phyloP scores from a whole-genome alignment of 2,888 invertebrate genomes.

The Amaurobius ferox region DNA sequence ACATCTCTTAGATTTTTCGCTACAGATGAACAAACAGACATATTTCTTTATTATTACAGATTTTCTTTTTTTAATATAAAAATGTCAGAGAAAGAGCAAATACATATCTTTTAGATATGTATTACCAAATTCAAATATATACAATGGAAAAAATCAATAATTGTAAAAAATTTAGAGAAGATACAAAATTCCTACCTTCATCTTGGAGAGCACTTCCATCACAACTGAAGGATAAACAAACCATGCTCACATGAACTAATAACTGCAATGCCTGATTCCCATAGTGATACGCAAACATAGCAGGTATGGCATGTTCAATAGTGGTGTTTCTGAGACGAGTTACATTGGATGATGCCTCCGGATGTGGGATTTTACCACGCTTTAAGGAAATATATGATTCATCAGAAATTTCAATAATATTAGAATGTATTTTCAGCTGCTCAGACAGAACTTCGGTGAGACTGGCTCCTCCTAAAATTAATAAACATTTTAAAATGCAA shows the following conservation, averaged over 20 bases:
- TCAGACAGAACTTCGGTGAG: conserved; percentile 25
- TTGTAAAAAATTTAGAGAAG: neutral
- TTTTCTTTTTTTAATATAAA: too few species aligned
- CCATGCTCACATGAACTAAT: conserved; percentile 65
- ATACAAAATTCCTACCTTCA: conserved; percentile 30
- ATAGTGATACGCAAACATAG: conserved; percentile 68
- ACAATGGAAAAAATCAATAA: neutral
- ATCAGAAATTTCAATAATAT: conserved; percentile 47
- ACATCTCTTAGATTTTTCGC: too few species aligned
- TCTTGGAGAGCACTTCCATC: neutral
- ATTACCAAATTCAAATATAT: neutral
- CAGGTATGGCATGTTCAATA: conserved; percentile 44
- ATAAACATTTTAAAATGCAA: neutral
- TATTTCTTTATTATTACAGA: too few species aligned
- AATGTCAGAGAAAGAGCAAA: too few species aligned
- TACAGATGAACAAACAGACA: too few species aligned
- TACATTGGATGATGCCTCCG: conserved; percentile 16
- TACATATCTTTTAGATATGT: too few species aligned
- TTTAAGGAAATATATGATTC: conserved; percentile 28
- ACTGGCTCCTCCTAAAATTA: neutral
- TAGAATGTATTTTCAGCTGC: conserved; percentile 55
- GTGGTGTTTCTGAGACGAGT: conserved; percentile 37
- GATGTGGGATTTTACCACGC: conserved; percentile 7
- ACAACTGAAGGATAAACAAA: conserved; percentile 32
- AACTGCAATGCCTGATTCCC: conserved; percentile 73